phyloP scores from a whole-genome alignment of 2,888 invertebrate genomes.

The Cybosia mesomella region DNA sequence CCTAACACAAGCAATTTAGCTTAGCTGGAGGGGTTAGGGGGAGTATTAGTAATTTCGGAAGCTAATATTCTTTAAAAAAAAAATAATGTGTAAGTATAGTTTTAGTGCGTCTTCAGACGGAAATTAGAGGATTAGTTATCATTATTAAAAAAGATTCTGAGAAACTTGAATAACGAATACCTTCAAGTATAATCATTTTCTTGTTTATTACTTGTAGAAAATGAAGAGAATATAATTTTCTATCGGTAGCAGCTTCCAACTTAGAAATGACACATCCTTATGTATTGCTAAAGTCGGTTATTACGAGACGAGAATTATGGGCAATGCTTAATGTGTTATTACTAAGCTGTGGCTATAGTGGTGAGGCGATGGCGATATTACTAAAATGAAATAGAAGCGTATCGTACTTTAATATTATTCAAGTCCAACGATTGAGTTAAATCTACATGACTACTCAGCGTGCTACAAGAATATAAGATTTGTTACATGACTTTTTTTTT shows the following conservation, averaged over 20 bases:
- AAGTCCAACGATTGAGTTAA: not conserved
- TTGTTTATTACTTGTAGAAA: conserved; percentile 1
- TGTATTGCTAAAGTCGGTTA: not conserved
- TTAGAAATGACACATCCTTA: conserved; percentile 5
- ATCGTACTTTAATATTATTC: not conserved
- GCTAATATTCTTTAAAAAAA: too few species aligned
- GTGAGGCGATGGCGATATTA: not conserved
- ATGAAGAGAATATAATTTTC: conserved; percentile 8
- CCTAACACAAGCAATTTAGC: too few species aligned
- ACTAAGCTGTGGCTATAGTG: not conserved
- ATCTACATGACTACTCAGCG: too few species aligned
- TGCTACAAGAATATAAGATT: too few species aligned
- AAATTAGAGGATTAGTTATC: not conserved
- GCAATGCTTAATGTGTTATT: conserved; percentile 4
- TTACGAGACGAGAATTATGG: conserved; percentile 14
- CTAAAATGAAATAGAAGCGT: not conserved
- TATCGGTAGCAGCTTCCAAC: not conserved
- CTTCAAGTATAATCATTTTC: not conserved
- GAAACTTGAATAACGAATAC: not conserved
- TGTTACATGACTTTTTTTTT: too few species aligned
- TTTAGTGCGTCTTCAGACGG: not conserved
- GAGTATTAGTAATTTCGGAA: too few species aligned
- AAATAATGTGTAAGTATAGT: not conserved
- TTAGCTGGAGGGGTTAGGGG: too few species aligned
- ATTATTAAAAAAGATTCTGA: conserved; percentile 1